Conservation (phyloP, 1,140 invertebrate genomes). For the Drosophila miranda region DNA sequence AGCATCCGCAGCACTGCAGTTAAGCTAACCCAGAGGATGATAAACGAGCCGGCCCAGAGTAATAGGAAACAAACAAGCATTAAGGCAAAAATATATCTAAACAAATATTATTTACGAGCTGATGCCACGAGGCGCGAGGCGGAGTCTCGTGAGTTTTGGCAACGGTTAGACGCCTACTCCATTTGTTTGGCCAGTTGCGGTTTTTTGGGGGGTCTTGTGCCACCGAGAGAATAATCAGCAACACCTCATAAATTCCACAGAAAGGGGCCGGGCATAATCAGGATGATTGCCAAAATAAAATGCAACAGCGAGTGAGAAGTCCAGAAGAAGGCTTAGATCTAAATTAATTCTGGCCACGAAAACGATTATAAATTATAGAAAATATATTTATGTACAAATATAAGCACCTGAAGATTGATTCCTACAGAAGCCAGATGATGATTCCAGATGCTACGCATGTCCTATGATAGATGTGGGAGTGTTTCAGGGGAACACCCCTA, state of each 20-base stretch:
- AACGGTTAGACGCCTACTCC: slow-evolving; percentile 51
- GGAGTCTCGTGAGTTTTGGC: slow-evolving; percentile 52
- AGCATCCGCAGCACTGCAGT: slow-evolving; percentile 45
- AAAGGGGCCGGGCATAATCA: slow-evolving; percentile 34
- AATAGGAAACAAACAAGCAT: slow-evolving; percentile 72
- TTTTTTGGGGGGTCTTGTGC: slow-evolving; percentile 19
- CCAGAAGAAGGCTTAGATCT: neutral
- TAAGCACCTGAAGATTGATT: too few species aligned
- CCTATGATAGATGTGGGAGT: too few species aligned
- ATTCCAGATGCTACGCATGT: too few species aligned
- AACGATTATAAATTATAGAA: too few species aligned
- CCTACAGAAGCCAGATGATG: too few species aligned
- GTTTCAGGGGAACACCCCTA: neutral
- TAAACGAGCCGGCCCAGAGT: slow-evolving; percentile 59
- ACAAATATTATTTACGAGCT: slow-evolving; percentile 72
- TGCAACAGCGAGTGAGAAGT: neutral
- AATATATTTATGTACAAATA: too few species aligned
- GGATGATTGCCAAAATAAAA: slow-evolving; percentile 36
- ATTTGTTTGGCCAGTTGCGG: slow-evolving; percentile 30
- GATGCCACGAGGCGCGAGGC: slow-evolving; percentile 2
- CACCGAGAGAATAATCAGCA: slow-evolving; percentile 62
- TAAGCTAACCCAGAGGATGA: slow-evolving; percentile 45
- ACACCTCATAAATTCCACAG: slow-evolving; percentile 67
- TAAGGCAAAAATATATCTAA: slow-evolving; percentile 68
- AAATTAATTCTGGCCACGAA: neutral